phyloP scores from a whole-genome alignment of 2,113 vertebrate species.

The Onychostoma macrolepis region DNA sequence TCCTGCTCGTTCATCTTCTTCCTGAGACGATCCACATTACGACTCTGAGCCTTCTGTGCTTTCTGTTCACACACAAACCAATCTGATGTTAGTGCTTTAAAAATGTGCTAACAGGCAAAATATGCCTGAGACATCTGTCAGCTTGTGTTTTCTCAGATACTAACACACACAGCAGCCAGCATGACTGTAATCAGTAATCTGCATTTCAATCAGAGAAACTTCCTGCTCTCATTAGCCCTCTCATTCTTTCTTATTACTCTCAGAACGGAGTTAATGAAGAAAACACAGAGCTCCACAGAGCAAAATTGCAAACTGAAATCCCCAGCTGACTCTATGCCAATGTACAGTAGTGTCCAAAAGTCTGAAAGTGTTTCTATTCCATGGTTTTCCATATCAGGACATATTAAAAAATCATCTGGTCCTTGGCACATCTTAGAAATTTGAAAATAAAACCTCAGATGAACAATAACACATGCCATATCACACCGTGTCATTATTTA shows the following conservation, averaged over 20 bases:
- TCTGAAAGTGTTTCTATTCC: not conserved
- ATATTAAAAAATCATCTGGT: not conserved
- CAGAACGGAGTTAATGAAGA: not conserved
- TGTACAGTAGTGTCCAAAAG: not conserved
- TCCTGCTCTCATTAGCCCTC: constrained; percentile 24
- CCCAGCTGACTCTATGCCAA: not conserved
- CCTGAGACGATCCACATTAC: constrained; percentile 90
- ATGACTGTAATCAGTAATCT: not conserved
- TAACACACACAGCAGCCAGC: constrained; percentile 5
- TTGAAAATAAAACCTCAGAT: too few species aligned
- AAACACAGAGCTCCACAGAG: not conserved
- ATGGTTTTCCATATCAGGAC: not conserved
- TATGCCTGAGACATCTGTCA: not conserved
- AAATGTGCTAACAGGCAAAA: not conserved
- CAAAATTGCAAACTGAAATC: not conserved
- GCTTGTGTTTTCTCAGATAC: not conserved
- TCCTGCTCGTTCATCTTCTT: constrained; percentile 99
- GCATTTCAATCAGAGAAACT: constrained; percentile 10
- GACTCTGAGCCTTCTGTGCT: constrained; percentile 91
- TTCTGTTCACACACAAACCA: constrained; percentile 76
- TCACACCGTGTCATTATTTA: too few species aligned
- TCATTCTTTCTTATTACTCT: not conserved
- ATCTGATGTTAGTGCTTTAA: constrained; percentile 19
- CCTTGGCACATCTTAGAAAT: too few species aligned
- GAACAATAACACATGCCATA: too few species aligned